Conservation (phyloP, 37 sponge, comb jelly and placozoan genomes). For the Dysidea cf. avara region DNA sequence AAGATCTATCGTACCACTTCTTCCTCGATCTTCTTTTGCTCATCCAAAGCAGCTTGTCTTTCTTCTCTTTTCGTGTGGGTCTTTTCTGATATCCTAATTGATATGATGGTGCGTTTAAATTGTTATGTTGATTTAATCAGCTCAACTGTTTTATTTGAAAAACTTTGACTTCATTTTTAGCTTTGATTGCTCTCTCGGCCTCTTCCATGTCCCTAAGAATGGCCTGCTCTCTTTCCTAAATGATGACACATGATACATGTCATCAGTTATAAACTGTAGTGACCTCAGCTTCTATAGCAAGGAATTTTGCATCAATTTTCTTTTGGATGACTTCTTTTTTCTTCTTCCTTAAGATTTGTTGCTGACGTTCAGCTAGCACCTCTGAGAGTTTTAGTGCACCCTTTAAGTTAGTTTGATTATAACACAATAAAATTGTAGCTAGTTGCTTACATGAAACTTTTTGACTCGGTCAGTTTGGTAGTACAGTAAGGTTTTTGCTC, state of each 20-base stretch:
- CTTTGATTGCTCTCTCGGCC: slow-evolving; percentile 32
- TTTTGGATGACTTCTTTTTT: slow-evolving; percentile 36
- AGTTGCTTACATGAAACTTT: slow-evolving; percentile 71
- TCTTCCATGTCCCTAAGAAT: slow-evolving; percentile 25
- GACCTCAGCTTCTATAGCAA: slow-evolving; percentile 47
- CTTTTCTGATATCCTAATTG: slow-evolving; percentile 21
- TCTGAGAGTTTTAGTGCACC: slow-evolving; percentile 79
- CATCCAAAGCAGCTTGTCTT: slow-evolving; percentile 46
- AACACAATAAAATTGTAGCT: background rate
- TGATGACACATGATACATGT: background rate
- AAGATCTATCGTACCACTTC: slow-evolving; percentile 29
- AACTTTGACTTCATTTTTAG: slow-evolving; percentile 5
- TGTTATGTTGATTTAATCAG: background rate
- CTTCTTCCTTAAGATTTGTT: slow-evolving; percentile 76
- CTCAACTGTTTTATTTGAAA: slow-evolving; percentile 68
- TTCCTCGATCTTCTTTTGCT: slow-evolving; percentile 51
- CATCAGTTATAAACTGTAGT: background rate
- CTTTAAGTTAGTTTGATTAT: slow-evolving; percentile 17
- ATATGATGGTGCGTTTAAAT: background rate
- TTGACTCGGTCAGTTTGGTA: slow-evolving; percentile 89
- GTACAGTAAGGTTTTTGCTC: slow-evolving; percentile 76
- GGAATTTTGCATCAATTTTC: slow-evolving; percentile 37
- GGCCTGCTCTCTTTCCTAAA: slow-evolving; percentile 52
- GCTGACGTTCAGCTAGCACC: slow-evolving; percentile 79
- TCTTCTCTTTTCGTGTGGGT: slow-evolving; percentile 16